phyloP scores from a whole-genome alignment of 2,888 invertebrate genomes.

The Drosophila mimetica region DNA sequence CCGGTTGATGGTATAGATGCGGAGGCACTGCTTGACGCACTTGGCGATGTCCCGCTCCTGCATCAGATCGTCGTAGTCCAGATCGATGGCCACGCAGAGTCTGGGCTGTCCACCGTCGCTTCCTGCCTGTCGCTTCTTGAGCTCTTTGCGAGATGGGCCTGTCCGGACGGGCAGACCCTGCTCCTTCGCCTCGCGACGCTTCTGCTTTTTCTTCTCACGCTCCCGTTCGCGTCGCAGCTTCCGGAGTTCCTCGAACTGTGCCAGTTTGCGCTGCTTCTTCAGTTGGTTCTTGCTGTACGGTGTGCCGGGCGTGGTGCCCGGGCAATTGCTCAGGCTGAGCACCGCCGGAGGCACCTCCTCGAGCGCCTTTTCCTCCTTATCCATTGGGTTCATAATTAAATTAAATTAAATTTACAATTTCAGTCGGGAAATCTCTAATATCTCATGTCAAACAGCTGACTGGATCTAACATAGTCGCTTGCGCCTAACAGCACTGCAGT shows the following conservation, averaged over 20 bases:
- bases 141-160: conserved; percentile 91
- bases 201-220: conserved; percentile 89
- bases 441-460: not conserved
- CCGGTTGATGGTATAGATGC: conserved; percentile 96
- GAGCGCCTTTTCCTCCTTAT: not conserved
- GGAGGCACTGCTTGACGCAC: conserved; percentile 94
- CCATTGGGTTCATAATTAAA: too few species aligned
- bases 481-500: not conserved
- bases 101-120: conserved; percentile 76
- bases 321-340: conserved; percentile 30
- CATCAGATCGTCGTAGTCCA: conserved; percentile 97
- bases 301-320: conserved; percentile 63
- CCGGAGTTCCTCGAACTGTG: conserved; percentile 90
- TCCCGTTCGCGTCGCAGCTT: conserved; percentile 90
- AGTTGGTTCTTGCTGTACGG: conserved; percentile 48
- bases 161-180: conserved; percentile 87
- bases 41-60: conserved; percentile 94
- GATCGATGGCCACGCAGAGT: conserved; percentile 90
- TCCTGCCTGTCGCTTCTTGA: conserved; percentile 86
- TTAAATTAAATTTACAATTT: not conserved
- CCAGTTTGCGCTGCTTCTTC: conserved; percentile 86
- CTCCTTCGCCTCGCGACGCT: conserved; percentile 88
- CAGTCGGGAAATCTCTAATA: not conserved
- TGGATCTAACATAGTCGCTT: not conserved
- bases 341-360: not conserved